phyloP scores from a whole-genome alignment of 2,113 vertebrate species.

The Sylvia atricapilla region DNA sequence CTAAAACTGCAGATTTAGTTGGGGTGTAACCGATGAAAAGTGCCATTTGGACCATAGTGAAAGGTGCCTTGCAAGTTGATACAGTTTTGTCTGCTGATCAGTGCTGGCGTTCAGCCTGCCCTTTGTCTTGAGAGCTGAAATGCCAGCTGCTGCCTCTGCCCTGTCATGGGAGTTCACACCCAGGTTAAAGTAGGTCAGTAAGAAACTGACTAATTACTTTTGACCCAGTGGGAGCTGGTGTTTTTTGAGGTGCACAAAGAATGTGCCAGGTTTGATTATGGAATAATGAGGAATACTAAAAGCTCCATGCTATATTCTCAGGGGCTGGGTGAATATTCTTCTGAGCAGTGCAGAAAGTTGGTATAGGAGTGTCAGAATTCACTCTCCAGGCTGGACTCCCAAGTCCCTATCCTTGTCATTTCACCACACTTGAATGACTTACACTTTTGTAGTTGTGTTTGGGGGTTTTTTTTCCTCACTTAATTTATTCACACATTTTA shows the following conservation, averaged over 20 bases:
- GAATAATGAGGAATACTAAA: background rate
- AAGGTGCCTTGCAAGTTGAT: background rate
- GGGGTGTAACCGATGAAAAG: background rate
- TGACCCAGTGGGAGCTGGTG: constrained; percentile 1
- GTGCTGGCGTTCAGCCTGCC: background rate
- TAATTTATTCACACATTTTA: background rate
- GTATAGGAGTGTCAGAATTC: background rate
- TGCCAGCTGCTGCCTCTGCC: background rate
- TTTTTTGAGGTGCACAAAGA: background rate
- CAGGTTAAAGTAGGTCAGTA: constrained; percentile 30
- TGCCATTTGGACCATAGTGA: background rate
- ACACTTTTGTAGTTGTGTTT: background rate
- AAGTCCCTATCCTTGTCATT: background rate
- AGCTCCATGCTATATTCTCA: background rate
- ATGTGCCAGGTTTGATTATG: background rate
- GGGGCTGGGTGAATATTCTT: background rate
- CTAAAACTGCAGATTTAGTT: background rate
- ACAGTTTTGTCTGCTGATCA: background rate
- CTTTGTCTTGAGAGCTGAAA: background rate
- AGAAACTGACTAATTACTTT: background rate
- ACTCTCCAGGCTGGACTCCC: background rate
- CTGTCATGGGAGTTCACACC: background rate
- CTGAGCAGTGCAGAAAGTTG: background rate
- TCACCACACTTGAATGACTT: background rate
- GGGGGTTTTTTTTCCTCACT: fast-evolving